Percentiles rank a stretch among this genome's conserved stretches.
phyloP scores from a whole-genome alignment of 1,140 invertebrate species.

The Drosophila funebris region DNA sequence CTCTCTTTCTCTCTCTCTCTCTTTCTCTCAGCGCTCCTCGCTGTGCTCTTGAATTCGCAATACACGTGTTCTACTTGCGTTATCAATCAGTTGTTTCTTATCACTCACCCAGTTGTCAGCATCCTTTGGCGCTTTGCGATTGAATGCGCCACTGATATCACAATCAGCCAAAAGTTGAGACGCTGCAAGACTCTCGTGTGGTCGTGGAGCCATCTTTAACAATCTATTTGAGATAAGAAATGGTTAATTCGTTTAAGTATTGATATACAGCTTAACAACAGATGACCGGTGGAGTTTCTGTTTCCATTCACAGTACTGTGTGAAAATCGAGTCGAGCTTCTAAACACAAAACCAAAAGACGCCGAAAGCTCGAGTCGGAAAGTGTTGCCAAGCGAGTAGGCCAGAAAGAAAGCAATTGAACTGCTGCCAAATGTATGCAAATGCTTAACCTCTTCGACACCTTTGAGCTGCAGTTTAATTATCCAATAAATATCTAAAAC shows the following conservation, averaged over 20 bases:
- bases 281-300: no score
- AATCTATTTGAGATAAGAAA: neutral
- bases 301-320: constrained; percentile 40
- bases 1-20: neutral
- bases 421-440: neutral
- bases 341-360: neutral
- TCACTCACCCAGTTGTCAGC: constrained; percentile 45
- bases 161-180: constrained; percentile 22
- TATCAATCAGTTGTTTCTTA: neutral
- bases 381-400: constrained; percentile 43
- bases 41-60: constrained; percentile 5
- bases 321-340: constrained; percentile 39
- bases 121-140: constrained; percentile 41
- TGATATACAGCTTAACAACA: neutral
- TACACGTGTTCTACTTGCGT: constrained; percentile 12
- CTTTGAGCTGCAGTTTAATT: constrained; percentile 12
- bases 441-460: neutral
- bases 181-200: constrained; percentile 36
- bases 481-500: no score
- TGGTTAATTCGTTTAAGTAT: neutral
- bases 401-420: constrained; percentile 30
- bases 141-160: constrained; percentile 34
- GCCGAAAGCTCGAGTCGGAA: neutral
- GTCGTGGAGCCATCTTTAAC: constrained; percentile 48
- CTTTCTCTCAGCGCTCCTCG: neutral